phyloP scores from a whole-genome alignment of 2,113 vertebrate species.

The Phaethornis superciliosus region DNA sequence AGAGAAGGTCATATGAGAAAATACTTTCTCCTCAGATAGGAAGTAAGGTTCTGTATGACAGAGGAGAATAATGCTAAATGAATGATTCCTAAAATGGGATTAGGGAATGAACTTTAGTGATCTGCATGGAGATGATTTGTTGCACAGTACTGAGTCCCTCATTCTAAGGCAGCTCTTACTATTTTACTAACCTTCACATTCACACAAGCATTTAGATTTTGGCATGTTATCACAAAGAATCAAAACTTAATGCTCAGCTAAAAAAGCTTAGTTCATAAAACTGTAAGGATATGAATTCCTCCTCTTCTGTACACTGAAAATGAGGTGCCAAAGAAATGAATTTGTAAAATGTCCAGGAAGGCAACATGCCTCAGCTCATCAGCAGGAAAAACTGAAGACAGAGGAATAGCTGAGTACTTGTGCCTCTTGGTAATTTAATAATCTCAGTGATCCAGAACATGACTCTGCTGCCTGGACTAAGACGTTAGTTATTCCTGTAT shows the following conservation, averaged over 20 bases:
- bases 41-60: not conserved
- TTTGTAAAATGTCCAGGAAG: not conserved
- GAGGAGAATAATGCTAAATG: not conserved
- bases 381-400: not conserved
- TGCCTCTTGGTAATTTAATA: not conserved
- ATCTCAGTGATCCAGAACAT: not conserved
- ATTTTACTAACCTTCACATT: not conserved
- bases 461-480: not conserved
- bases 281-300: not conserved
- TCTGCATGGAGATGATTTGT: not conserved
- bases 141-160: not conserved
- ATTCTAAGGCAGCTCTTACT: not conserved
- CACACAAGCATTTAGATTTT: not conserved
- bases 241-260: not conserved
- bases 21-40: not conserved
- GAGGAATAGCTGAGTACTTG: not conserved
- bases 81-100: not conserved
- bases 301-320: not conserved
- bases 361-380: not conserved
- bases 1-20: not conserved
- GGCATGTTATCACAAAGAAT: not conserved
- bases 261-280: not conserved
- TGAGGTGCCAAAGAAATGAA: not conserved
- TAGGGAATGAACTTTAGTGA: not conserved
- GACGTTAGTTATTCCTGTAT: not conserved